Base-by-base conservation (phyloP, 2,113 vertebrate genomes). In the Lipophrys pholis region DNA sequence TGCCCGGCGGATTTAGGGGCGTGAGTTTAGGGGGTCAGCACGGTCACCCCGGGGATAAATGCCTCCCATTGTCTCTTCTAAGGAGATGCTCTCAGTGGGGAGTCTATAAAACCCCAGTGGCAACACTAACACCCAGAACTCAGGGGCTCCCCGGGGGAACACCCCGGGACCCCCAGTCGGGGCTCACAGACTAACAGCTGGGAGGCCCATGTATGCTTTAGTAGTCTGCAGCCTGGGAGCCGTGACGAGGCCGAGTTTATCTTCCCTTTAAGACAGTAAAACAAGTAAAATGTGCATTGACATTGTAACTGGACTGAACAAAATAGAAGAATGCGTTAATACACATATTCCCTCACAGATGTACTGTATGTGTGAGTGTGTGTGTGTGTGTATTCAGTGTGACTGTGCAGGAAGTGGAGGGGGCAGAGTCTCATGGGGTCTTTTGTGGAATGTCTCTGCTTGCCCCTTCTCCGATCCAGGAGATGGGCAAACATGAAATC, bases 51-150 rank as follows among this genome's bases (percentile, higher is more conserved):
- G 78, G 79, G 94, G 90, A 96, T 99, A 95, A 98, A 98, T 97
- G 95, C 87, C 93, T 78, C 65, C 91, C 90, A 96, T 99, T 99
- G 97, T 99, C 88, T 92, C 93, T 85, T 95, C 94, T 94, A 95
- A 97, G 96, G 96, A 94, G 96, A 96, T 91, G 96, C 93, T 95
- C 96, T 90, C 97, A 95, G 96, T 93, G 8, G 97, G 97, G 96
- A 92, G 97, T 93, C 95, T 94, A 92, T 87, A 92, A 95, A 95
- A 90, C 93, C 90, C 88, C 88, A 88, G 81, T 88, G 86, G 93
- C 91, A 92, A 93, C 92, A 93, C 90, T 91, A 92, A 92, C 91
- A 91, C 89, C 91, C 84, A 76, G 73, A 84, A 80, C 80, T 86
- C 82, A 69, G 80, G 82, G 72, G 65, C 85, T 89, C 82, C 89